Evolutionary conservation across 2,113 vertebrate species (phyloP).

Genomic region (Equus przewalskii): DNA sequence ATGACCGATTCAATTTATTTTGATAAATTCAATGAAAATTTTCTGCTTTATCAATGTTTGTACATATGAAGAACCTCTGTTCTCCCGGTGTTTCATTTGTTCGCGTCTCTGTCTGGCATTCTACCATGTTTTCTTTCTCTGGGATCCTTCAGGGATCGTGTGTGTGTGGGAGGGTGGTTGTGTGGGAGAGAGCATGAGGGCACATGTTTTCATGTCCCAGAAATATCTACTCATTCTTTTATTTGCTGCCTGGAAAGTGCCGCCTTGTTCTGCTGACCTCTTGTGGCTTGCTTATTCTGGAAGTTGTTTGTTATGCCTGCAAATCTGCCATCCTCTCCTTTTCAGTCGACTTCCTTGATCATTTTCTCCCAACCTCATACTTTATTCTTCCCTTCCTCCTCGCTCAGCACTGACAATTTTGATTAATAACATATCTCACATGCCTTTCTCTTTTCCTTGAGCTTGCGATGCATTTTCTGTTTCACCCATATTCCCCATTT

Average conservation of each 20-base stretch:
- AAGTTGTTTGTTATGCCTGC: background rate
- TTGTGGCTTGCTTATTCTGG: too few species aligned
- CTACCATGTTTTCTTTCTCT: background rate
- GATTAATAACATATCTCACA: background rate
- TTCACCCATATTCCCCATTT: background rate
- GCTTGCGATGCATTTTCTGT: background rate
- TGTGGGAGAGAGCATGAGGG: fast-evolving
- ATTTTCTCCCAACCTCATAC: background rate
- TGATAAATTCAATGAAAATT: background rate
- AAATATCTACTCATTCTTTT: background rate
- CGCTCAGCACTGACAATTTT: background rate
- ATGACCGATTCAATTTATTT: background rate
- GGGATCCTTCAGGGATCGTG: fast-evolving
- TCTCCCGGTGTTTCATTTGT: too few species aligned
- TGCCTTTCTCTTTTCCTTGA: background rate
- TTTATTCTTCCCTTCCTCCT: background rate
- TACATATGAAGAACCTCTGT: fast-evolving
- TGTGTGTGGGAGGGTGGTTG: too few species aligned
- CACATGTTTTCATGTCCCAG: background rate
- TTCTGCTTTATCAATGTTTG: background rate
- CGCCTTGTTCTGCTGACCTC: background rate
- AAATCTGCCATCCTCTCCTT: fast-evolving
- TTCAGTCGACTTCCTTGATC: background rate
- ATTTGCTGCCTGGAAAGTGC: fast-evolving
- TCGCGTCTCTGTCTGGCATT: background rate